Percentiles rank a stretch among this genome's conserved stretches.
These are phyloP conservation scores for Mongoloraphidia duomilia DNA, from an alignment of 2,888 invertebrate genomes.

Conservation along the genomic window DNA sequence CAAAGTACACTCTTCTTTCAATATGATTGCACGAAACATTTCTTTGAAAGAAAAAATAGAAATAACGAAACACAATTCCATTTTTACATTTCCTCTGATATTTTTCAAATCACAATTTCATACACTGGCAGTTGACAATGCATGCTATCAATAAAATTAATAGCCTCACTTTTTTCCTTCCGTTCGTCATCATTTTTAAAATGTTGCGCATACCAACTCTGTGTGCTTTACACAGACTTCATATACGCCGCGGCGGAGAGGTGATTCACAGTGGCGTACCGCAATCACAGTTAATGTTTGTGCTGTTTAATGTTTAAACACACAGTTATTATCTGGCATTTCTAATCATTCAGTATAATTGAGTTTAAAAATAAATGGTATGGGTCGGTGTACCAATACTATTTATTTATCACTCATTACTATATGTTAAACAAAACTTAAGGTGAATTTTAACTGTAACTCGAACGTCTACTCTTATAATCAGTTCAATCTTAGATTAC, in stretches of 20 bases:
- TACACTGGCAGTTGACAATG: slow-evolving; percentile 12
- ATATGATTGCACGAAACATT: background rate
- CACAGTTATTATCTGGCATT: too few species aligned
- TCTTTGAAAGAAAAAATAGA: background rate
- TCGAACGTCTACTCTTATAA: too few species aligned
- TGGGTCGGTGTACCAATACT: too few species aligned
- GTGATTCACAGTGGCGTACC: background rate
- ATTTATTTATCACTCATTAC: too few species aligned
- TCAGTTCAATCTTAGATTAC: too few species aligned
- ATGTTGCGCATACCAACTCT: background rate
- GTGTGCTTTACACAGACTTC: background rate
- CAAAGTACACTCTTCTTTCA: background rate
- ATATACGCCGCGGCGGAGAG: background rate
- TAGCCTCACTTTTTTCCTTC: slow-evolving; percentile 21
- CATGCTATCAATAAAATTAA: slow-evolving; percentile 25
- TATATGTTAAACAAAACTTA: too few species aligned
- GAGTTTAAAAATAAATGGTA: too few species aligned
- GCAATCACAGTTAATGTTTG: background rate
- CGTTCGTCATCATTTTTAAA: slow-evolving; percentile 20
- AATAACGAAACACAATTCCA: background rate
- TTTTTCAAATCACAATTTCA: slow-evolving; percentile 1
- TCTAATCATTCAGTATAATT: too few species aligned
- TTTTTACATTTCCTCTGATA: slow-evolving; percentile 1
- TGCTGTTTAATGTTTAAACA: too few species aligned
- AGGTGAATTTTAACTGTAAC: too few species aligned